These are phyloP conservation scores for Gavialis gangeticus DNA, from an alignment of 2,113 vertebrate genomes.

Conservation along the genomic window DNA sequence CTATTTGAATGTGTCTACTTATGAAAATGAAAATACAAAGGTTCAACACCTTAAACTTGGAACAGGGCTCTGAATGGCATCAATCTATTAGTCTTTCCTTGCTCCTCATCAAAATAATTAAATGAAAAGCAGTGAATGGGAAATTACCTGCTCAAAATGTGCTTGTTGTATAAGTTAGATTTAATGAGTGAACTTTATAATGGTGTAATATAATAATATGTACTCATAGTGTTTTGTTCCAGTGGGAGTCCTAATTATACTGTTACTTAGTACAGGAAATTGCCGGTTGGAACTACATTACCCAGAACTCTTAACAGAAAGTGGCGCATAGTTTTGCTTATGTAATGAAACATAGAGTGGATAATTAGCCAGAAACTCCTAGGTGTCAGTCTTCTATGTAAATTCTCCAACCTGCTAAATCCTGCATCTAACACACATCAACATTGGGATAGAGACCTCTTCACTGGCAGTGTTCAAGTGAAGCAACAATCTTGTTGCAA, in stretches of 20 bases:
- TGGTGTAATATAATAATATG: constrained; percentile 58
- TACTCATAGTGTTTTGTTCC: constrained; percentile 64
- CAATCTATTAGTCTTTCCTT: background rate
- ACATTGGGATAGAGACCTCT: background rate
- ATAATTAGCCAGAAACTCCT: background rate
- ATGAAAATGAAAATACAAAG: background rate
- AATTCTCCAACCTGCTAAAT: background rate
- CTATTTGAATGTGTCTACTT: background rate
- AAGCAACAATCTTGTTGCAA: constrained; percentile 60
- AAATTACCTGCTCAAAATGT: background rate
- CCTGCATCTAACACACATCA: background rate
- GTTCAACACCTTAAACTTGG: background rate
- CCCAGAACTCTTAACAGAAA: constrained; percentile 48
- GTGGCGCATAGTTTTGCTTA: background rate
- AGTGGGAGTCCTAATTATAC: constrained; percentile 71
- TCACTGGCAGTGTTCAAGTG: background rate
- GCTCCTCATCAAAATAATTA: background rate
- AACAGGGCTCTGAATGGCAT: background rate
- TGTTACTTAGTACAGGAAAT: constrained; percentile 55
- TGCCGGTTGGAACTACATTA: constrained; percentile 45
- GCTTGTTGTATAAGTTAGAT: constrained; percentile 25
- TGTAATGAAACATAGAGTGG: background rate
- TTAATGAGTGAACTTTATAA: constrained; percentile 59
- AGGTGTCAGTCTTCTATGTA: background rate
- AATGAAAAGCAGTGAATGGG: background rate